These are phyloP conservation scores for Hiodon tergisus DNA, from an alignment of 2,113 vertebrate species.

Conservation along the genomic window DNA sequence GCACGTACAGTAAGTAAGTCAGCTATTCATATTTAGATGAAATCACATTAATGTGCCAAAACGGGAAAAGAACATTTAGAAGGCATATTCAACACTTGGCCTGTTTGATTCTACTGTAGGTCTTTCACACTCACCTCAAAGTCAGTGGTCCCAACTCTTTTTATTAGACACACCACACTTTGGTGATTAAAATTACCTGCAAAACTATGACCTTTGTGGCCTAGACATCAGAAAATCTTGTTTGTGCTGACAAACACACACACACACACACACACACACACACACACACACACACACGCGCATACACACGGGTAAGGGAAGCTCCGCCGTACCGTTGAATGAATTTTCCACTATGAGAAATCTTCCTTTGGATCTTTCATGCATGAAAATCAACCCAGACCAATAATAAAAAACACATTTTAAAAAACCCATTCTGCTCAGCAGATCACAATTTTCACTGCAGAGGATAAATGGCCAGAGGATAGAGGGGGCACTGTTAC, in stretches of 20 bases:
- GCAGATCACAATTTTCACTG: conserved; percentile 48
- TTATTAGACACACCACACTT: conserved; percentile 13
- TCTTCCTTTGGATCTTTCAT: conserved; percentile 25
- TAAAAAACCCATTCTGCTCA: conserved; percentile 30
- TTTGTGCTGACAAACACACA: conserved; percentile 26
- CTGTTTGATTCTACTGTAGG: conserved; percentile 18
- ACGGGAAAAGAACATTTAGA: too few relatives aligned
- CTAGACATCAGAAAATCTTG: conserved; percentile 36
- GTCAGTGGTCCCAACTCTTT: conserved; percentile 28
- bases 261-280: conserved; percentile 31
- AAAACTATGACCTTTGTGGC: conserved; percentile 27
- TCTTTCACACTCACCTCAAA: conserved; percentile 27
- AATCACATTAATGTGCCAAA: too few relatives aligned
- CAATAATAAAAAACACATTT: not conserved
- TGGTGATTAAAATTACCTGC: too few relatives aligned
- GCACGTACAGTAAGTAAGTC: too few relatives aligned
- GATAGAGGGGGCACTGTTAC: conserved; percentile 57
- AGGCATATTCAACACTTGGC: conserved; percentile 27
- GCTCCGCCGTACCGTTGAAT: conserved; percentile 54
- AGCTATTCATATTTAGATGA: too few relatives aligned
- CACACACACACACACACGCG: conserved; percentile 28
- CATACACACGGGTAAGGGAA: conserved; percentile 34
- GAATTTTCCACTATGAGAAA: conserved; percentile 35
- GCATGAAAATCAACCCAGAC: conserved; percentile 22
- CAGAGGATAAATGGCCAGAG: conserved; percentile 35